phyloP scores from a whole-genome alignment of 2,797 vertebrate genomes.

The Poeciliopsis infans region DNA sequence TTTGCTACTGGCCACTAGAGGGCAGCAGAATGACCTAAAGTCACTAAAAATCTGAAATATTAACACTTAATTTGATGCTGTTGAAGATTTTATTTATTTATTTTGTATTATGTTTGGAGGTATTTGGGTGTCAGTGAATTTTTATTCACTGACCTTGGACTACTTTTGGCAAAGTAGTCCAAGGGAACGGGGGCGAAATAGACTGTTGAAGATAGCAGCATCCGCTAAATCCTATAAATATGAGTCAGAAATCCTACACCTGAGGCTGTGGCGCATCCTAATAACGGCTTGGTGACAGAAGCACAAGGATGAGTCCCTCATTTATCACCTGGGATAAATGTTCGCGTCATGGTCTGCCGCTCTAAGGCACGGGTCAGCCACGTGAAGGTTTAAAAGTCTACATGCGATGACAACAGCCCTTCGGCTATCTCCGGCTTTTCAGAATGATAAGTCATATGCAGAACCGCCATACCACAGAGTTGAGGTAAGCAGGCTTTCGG shows the following conservation, averaged over 20 bases:
- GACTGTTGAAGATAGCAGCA: constrained; percentile 25
- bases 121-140: too few relatives aligned
- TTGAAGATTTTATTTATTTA: too few relatives aligned
- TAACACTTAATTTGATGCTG: too few relatives aligned
- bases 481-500: constrained; percentile 55
- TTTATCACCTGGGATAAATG: constrained; percentile 60
- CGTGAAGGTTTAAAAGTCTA: constrained; percentile 9
- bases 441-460: constrained; percentile 44
- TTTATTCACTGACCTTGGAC: too few relatives aligned
- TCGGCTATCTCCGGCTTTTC: constrained; percentile 40
- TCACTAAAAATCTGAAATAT: too few relatives aligned
- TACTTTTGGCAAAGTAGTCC: constrained; percentile 63
- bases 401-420: constrained; percentile 44
- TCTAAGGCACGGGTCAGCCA: constrained; percentile 26
- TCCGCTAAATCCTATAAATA: constrained; percentile 63
- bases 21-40: too few relatives aligned
- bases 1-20: too few relatives aligned
- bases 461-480: constrained; percentile 55
- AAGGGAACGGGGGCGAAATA: constrained; percentile 50
- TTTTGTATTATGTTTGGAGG: too few relatives aligned
- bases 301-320: constrained; percentile 52
- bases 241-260: constrained; percentile 61
- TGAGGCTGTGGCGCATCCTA: constrained; percentile 46
- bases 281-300: constrained; percentile 50
- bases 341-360: constrained; percentile 52